These are phyloP conservation scores for Octodonta nipae DNA, from an alignment of 2,888 invertebrate genomes.

Conservation along the genomic window DNA sequence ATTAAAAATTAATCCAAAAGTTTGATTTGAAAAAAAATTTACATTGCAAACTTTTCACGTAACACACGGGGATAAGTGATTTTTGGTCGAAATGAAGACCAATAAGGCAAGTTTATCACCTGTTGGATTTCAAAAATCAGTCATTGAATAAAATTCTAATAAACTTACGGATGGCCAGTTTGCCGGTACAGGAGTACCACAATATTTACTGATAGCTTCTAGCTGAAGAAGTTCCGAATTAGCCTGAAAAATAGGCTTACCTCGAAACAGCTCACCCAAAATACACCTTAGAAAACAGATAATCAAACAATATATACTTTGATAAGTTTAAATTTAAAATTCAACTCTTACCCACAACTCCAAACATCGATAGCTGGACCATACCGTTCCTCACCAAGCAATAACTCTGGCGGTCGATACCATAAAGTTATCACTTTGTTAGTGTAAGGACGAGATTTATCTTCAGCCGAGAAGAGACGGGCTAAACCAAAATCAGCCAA, in stretches of 20 bases:
- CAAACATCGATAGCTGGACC: constrained; percentile 97
- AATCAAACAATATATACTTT: too few species aligned
- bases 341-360: constrained; percentile 96
- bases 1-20: too few species aligned
- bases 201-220: constrained; percentile 84
- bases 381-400: constrained; percentile 93
- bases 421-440: constrained; percentile 98
- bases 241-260: constrained; percentile 70
- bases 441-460: constrained; percentile 89
- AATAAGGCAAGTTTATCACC: too few species aligned
- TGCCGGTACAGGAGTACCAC: constrained; percentile 91
- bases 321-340: too few species aligned
- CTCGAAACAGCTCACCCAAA: constrained; percentile 89
- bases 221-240: constrained; percentile 85
- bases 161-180: constrained; percentile 92
- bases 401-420: constrained; percentile 95
- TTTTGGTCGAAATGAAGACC: too few species aligned
- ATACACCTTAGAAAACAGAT: too few species aligned
- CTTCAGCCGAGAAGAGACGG: constrained; percentile 87
- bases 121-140: too few species aligned
- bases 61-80: too few species aligned
- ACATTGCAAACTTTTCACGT: too few species aligned
- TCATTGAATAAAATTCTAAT: too few species aligned
- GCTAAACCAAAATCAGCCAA: constrained; percentile 97
- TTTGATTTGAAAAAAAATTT: too few species aligned